Evolutionary conservation across 2,797 vertebrate species (phyloP), one percentile per base, ranked within the genome.

Genomic region (Sebastes taczanowskii): DNA sequence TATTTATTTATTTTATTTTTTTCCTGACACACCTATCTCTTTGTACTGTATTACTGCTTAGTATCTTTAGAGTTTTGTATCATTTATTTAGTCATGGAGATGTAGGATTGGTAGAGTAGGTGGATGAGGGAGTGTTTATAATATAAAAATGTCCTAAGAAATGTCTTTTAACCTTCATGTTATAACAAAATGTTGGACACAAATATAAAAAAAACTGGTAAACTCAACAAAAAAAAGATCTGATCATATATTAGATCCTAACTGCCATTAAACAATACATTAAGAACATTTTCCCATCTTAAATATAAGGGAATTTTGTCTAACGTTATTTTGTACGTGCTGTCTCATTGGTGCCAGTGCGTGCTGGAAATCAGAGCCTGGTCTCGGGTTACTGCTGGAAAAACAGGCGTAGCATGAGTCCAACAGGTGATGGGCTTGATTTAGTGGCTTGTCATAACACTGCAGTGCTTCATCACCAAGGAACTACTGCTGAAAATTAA

Each of bases 401-500:
- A 92, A 92, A 91, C 87, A 87, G 77, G 68, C 86, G 29, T 88
- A 86, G 81, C 78, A 29, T 56, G 90, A 88, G 68, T 77, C 84
- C 87, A 92, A 92, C 94, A 95, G 94, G 93, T 95, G 94, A 95
- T 67, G 77, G 85, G 65, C 64, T 74, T 86, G 90, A 92, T 88
- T 64, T 90, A 91, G 77, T 25, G 75, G 78, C 89, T 77, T 92
- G 89, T 94, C 94, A 95, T 88, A 92, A 94, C 87, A 91, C 66
- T 32, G 83, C 70, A 35, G 74, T 25, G 16, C 82, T 78, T 83
- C 86, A 74, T 80, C 71, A 74, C 78, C 22, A 55, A 64, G 38
- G 71, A 84, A 78, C 78, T 69, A 29, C 87, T 61, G 71, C 75
- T 86, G 88, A 81, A 92, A 94, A 95, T 95, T 94, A 95, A 95